Conservation (phyloP, 2,797 vertebrate species). For the Thalassophryne amazonica region DNA sequence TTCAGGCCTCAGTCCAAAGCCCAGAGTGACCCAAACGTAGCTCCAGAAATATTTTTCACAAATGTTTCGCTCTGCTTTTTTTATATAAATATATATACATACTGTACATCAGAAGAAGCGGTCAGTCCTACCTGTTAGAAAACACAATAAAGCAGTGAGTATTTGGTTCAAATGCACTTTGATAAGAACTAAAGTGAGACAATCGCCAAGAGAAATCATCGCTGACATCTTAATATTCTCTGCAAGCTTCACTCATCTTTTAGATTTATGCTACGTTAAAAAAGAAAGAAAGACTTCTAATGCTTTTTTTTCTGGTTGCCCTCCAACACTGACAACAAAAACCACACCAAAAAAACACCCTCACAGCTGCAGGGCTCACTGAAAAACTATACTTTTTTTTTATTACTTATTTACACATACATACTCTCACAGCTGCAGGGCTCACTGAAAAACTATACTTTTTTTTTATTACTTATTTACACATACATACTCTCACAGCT, state of each 20-base stretch:
- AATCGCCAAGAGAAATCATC: background rate
- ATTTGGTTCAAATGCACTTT: background rate
- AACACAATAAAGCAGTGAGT: no score
- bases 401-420: background rate
- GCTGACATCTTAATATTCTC: background rate
- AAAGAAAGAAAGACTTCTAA: no score
- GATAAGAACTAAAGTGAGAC: background rate
- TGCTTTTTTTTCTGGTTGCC: no score
- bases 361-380: background rate
- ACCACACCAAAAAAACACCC: background rate
- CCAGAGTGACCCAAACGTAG: conserved; percentile 47
- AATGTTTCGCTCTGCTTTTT: conserved; percentile 33
- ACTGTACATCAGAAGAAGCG: no score
- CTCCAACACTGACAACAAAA: no score
- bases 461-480: background rate
- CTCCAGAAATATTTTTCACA: conserved; percentile 45
- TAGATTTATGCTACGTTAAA: background rate
- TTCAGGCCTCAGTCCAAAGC: conserved; percentile 46
- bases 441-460: background rate
- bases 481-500: no score
- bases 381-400: background rate
- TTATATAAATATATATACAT: no score
- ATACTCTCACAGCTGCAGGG: no score
- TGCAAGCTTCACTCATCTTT: background rate
- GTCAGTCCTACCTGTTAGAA: no score